Base-by-base conservation (phyloP, 1,140 invertebrate genomes). In the Aphelinus certus region DNA sequence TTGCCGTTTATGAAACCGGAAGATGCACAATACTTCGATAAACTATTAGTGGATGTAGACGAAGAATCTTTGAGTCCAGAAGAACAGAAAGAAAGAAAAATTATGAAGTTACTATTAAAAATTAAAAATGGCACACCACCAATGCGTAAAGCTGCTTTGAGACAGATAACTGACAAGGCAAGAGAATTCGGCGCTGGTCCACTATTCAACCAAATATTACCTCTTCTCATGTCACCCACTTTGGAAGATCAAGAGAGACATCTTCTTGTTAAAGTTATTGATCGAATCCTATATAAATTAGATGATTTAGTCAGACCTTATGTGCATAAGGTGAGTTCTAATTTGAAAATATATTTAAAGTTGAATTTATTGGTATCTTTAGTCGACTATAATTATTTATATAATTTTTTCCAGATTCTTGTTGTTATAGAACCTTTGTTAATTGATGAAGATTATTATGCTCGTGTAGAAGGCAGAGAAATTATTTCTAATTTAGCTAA, bases 391-490 rank as follows among this genome's bases (percentile, higher is more conserved):
- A 55, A 53, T 66, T 66, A 57, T 56, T 60, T 51, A 66, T 68
- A 26, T 53, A 61, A 79, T 56, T 80, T 70, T 68, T 86, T 85
- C 60, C 75, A 93, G 91, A 99, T 99, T 84, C 89, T 99, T 48
- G 98, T 99, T 1, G 98, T 99, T 1, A 99, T 99, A 86, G 98
- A 99, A 89, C 98, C 98, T 0, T 88, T 99, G 51, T 88, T 99
- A 3, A 99, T 99, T 86, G 98, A 99, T 86, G 98, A 99, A 91
- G 98, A 99, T 89, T 99, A 99, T 86, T 99, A 99, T 88, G 98
- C 98, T 57, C 94, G 98, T 84, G 98, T 99, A 3, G 98, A 99
- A 89, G 98, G 98, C 69, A 91, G 98, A 85, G 98, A 99, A 88
- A 99, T 99, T 77, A 99, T 99, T 82, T 99, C 98, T 0, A 99